Percentiles rank a stretch among this genome's conserved stretches.
Conservation (phyloP, 2,888 invertebrate genomes). For the Homarus gammarus region DNA sequence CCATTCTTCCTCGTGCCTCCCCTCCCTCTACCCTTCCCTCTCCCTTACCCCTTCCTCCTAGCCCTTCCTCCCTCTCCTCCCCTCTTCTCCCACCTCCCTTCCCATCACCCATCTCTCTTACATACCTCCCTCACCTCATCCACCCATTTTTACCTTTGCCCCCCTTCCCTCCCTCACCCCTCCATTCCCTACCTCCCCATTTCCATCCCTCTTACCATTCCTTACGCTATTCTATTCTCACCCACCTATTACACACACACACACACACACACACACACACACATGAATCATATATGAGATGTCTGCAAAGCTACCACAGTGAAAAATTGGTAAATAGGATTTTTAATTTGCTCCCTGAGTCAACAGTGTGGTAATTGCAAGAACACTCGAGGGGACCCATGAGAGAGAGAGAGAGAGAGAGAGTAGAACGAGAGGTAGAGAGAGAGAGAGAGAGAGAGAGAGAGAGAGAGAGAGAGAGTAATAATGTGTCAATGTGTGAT, state of each 20-base stretch:
- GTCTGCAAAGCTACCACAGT: constrained; percentile 27
- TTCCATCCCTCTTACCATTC: neutral
- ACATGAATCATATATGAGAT: constrained; percentile 47
- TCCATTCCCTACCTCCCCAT: neutral
- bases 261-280: no score
- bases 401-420: constrained; percentile 19
- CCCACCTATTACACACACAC: no score
- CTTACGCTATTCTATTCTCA: neutral
- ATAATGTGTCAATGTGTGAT: no score
- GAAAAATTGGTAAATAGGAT: constrained; percentile 50
- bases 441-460: no score
- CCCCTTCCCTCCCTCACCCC: neutral
- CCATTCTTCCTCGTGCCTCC: neutral
- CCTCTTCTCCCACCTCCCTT: neutral
- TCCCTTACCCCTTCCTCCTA: neutral
- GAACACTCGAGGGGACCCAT: constrained; percentile 42
- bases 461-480: no score
- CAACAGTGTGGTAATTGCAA: constrained; percentile 51
- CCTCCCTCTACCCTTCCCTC: neutral
- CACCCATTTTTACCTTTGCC: neutral
- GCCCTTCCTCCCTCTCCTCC: neutral
- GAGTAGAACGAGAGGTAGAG: constrained; percentile 1
- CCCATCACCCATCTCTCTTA: neutral
- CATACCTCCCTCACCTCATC: neutral
- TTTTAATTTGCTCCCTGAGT: constrained; percentile 47